Conservation (phyloP, 1,140 invertebrate genomes). For the Homalodisca vitripennis region DNA sequence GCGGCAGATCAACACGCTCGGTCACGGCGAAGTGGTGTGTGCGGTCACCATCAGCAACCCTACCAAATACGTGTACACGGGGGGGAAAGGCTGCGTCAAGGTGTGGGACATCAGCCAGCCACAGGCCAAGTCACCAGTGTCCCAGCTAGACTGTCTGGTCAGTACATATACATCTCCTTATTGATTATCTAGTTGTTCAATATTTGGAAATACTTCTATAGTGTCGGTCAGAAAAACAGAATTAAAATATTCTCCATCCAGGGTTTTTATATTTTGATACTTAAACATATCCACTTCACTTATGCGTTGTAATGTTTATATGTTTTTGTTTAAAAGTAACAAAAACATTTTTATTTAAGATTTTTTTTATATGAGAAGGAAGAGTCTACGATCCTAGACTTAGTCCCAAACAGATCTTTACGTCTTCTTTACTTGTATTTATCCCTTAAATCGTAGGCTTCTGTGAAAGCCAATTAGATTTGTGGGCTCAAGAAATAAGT, state of each 20-base stretch:
- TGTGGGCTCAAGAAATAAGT: too few relatives aligned
- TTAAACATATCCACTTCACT: background rate
- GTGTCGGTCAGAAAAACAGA: background rate
- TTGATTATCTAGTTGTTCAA: background rate
- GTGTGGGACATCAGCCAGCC: constrained; percentile 91
- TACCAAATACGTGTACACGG: constrained; percentile 94
- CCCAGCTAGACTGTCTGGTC: constrained; percentile 90
- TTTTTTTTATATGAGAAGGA: too few relatives aligned
- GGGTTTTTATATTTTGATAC: background rate
- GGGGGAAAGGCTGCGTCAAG: constrained; percentile 98
- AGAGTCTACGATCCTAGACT: too few relatives aligned
- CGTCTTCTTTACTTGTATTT: too few relatives aligned
- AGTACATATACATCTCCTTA: constrained; percentile 44
- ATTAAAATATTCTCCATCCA: background rate
- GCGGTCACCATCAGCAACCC: constrained; percentile 84
- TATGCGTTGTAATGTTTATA: too few relatives aligned
- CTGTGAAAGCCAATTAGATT: too few relatives aligned
- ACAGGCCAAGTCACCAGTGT: constrained; percentile 76
- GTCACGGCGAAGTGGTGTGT: constrained; percentile 94
- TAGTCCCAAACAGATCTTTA: too few relatives aligned
- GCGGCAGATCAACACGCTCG: constrained; percentile 85
- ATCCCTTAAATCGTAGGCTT: too few relatives aligned
- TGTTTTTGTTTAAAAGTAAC: too few relatives aligned
- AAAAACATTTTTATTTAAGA: too few relatives aligned
- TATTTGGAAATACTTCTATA: background rate